These are phyloP conservation scores for Willisornis vidua DNA, from an alignment of 2,113 vertebrate genomes.

Conservation along the genomic window DNA sequence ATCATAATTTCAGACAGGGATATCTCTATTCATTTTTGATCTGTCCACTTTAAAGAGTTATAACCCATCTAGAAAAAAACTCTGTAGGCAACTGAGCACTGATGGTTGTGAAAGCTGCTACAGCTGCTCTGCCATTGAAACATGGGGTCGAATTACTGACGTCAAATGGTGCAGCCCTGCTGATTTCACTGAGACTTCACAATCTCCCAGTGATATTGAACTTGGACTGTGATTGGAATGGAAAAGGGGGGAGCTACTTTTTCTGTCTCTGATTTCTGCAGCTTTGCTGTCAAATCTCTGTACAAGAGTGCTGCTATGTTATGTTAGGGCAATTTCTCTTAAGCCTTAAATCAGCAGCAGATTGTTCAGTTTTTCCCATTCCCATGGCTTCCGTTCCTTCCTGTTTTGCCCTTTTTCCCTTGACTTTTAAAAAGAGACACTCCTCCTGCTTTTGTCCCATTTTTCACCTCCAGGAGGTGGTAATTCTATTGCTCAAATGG, in stretches of 20 bases:
- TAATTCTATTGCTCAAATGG: constrained; percentile 73
- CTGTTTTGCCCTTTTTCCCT: constrained; percentile 53
- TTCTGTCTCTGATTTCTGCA: background rate
- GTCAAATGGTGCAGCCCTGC: background rate
- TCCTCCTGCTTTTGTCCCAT: constrained; percentile 67
- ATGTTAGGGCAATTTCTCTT: background rate
- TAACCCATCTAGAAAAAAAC: background rate
- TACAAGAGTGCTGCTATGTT: background rate
- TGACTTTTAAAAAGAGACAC: constrained; percentile 55
- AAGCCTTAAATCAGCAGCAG: background rate
- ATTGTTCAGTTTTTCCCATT: constrained; percentile 20
- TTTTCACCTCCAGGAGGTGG: constrained; percentile 73
- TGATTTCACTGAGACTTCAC: background rate
- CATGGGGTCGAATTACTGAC: accelerated
- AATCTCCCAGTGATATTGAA: background rate
- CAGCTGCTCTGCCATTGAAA: background rate
- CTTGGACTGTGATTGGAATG: background rate
- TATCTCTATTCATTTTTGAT: background rate
- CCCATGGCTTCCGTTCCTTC: background rate
- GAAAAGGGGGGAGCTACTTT: background rate
- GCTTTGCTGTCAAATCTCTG: background rate
- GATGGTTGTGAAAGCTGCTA: accelerated
- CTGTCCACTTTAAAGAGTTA: background rate
- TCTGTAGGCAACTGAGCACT: background rate
- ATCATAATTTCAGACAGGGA: background rate